Evolutionary conservation across 2,113 vertebrate species (phyloP).

Genomic region (Colistium nudipinnis): DNA sequence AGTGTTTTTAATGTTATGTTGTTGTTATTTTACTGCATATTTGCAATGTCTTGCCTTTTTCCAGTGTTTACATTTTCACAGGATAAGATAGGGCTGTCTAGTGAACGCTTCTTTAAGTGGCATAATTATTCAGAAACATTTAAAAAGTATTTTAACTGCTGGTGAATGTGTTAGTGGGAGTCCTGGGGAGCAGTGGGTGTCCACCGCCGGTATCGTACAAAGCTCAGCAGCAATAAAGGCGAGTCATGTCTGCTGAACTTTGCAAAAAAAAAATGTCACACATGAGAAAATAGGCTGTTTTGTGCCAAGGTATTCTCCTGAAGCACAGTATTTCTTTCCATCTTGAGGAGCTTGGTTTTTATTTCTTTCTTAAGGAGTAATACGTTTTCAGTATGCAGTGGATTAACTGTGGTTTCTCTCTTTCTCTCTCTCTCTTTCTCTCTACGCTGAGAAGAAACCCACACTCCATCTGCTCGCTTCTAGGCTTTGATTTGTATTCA

Average conservation of each 20-base stretch:
- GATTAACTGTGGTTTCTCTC: conserved; percentile 73
- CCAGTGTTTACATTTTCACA: conserved; percentile 2
- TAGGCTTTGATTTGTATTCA: conserved; percentile 32
- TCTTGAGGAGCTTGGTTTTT: conserved; percentile 37
- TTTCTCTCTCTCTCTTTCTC: conserved; percentile 34
- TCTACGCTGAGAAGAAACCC: conserved; percentile 51
- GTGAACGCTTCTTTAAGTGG: too few species aligned
- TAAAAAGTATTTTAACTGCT: neutral
- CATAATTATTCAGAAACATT: neutral
- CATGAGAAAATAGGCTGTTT: conserved; percentile 55
- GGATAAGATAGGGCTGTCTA: too few species aligned
- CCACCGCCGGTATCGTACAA: conserved; percentile 8
- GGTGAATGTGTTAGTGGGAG: conserved; percentile 28
- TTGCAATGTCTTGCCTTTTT: neutral
- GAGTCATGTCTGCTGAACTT: conserved; percentile 70
- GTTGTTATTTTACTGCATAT: too few species aligned
- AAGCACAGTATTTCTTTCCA: conserved; percentile 44
- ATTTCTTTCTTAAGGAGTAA: conserved; percentile 56
- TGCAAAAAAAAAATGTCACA: conserved; percentile 70
- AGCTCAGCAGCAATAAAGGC: conserved; percentile 64
- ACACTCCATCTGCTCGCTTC: conserved; percentile 65
- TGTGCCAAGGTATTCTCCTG: conserved; percentile 52
- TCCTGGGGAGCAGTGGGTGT: conserved; percentile 20
- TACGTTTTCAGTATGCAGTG: conserved; percentile 65
- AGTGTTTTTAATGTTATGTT: neutral